phyloP scores from a whole-genome alignment of 2,113 vertebrate species.

The Salvelinus namaycush region DNA sequence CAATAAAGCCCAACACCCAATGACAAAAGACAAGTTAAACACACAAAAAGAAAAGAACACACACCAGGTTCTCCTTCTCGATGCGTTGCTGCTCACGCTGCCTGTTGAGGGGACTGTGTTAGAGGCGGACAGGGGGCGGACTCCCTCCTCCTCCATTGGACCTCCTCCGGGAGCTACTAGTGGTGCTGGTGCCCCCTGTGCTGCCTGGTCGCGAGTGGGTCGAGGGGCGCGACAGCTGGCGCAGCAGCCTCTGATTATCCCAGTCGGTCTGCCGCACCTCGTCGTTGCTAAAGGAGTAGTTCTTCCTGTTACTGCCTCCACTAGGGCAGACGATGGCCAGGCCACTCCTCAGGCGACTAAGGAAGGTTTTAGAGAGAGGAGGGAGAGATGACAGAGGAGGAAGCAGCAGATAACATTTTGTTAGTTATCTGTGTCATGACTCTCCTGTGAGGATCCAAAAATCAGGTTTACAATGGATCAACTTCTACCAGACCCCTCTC shows the following conservation, averaged over 20 bases:
- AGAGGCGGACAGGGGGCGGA: slow-evolving; percentile 57
- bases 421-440: not conserved
- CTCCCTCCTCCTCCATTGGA: too few species aligned
- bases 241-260: slow-evolving; percentile 90
- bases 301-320: slow-evolving; percentile 73
- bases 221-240: slow-evolving; percentile 79
- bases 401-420: not conserved
- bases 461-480: too few species aligned
- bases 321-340: slow-evolving; percentile 64
- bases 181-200: slow-evolving; percentile 43
- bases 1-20: too few species aligned
- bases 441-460: too few species aligned
- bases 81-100: slow-evolving; percentile 89
- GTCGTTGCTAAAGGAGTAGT: slow-evolving; percentile 87
- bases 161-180: not conserved
- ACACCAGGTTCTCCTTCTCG: slow-evolving; percentile 91
- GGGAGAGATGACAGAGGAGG: not conserved
- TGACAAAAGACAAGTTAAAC: not conserved
- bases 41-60: slow-evolving; percentile 30
- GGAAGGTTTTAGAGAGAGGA: slow-evolving; percentile 71
- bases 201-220: slow-evolving; percentile 62
- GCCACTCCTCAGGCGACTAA: slow-evolving; percentile 73
- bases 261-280: slow-evolving; percentile 86
- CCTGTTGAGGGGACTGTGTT: slow-evolving; percentile 88
- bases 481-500: too few species aligned